Conservation (phyloP, 2,888 invertebrate genomes). For the Melieria crassipennis region DNA sequence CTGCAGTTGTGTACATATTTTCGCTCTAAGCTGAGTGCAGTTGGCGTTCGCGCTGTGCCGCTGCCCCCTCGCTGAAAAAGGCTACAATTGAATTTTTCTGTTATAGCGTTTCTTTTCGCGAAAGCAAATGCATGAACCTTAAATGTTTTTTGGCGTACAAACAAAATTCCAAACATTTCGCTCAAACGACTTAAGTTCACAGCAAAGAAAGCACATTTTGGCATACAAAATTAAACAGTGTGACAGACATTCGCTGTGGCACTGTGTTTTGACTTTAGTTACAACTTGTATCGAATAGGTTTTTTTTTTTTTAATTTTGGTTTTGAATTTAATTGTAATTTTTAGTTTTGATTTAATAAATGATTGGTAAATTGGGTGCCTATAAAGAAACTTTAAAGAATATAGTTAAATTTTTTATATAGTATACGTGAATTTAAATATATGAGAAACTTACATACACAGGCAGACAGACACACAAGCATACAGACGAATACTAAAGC, state of each 20-base stretch:
- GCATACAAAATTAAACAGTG: constrained; percentile 42
- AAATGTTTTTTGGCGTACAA: too few species aligned
- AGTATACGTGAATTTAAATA: constrained; percentile 35
- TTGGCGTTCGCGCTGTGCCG: too few species aligned
- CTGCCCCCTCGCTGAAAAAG: too few species aligned
- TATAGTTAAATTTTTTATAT: constrained; percentile 60
- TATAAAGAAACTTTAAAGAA: constrained; percentile 56
- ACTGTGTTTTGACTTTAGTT: too few species aligned
- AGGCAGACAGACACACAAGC: constrained; percentile 38
- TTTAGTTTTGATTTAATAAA: constrained; percentile 42
- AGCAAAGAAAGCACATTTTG: constrained; percentile 26
- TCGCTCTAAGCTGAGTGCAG: too few species aligned
- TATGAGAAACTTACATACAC: constrained; percentile 44
- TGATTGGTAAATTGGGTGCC: constrained; percentile 65
- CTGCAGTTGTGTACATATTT: too few species aligned
- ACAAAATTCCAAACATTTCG: too few species aligned
- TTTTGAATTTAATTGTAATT: neutral
- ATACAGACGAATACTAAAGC: constrained; percentile 6
- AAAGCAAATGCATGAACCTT: too few species aligned
- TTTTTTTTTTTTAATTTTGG: neutral
- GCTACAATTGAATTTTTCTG: too few species aligned
- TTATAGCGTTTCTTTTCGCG: too few species aligned
- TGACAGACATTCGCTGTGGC: too few species aligned
- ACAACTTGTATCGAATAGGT: neutral
- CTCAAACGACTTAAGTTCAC: too few species aligned